phyloP scores from a whole-genome alignment of 37 sponge, comb jelly and placozoan species.

The Beroe ovata region DNA sequence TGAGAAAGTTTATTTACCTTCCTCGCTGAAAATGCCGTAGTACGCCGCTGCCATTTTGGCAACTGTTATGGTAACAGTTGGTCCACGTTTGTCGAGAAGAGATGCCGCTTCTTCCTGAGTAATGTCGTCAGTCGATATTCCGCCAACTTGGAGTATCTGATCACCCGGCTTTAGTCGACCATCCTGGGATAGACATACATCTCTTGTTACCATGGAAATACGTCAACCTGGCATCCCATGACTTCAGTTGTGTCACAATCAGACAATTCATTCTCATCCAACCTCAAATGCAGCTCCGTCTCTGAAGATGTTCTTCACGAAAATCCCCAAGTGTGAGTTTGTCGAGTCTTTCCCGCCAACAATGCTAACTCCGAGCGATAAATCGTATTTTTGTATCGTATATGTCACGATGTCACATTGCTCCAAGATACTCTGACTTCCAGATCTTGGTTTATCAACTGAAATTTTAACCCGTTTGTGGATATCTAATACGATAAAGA shows the following conservation, averaged over 20 bases:
- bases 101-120: conserved; percentile 16
- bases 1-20: no score
- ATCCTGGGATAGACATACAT: conserved; percentile 5
- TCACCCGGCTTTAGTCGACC: conserved; percentile 34
- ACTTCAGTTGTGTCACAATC: no score
- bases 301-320: conserved; percentile 28
- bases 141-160: conserved; percentile 15
- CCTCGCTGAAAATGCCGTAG: conserved; percentile 44
- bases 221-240: no score
- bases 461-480: no score
- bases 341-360: conserved; percentile 28
- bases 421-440: conserved; percentile 19
- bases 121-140: conserved; percentile 6
- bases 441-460: neutral
- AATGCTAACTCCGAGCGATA: conserved; percentile 10
- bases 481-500: no score
- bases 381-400: neutral
- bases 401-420: conserved; percentile 22
- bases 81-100: neutral
- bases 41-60: conserved; percentile 52
- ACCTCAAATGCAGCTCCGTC: conserved; percentile 37
- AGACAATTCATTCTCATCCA: no score
- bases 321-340: conserved; percentile 7
- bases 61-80: neutral
- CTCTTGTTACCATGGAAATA: no score